phyloP scores from a whole-genome alignment of 2,797 vertebrate species.

The Cryptoblepharus egeriae region DNA sequence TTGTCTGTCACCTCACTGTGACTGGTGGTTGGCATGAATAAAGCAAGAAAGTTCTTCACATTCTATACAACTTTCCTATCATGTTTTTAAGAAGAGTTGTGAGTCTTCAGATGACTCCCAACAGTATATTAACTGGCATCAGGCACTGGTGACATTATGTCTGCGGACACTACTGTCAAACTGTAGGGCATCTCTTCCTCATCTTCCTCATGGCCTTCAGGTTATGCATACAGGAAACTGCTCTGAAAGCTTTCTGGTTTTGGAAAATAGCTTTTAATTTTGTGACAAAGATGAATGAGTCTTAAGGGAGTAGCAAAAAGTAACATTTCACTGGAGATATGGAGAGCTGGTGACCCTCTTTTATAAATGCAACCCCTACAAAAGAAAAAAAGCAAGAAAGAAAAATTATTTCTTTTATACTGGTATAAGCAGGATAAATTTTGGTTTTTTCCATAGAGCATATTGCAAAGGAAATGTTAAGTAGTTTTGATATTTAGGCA shows the following conservation, averaged over 20 bases:
- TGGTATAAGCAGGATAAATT: conserved; percentile 70
- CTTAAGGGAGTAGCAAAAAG: conserved; percentile 74
- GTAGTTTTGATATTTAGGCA: conserved; percentile 84
- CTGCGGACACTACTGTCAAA: conserved; percentile 55
- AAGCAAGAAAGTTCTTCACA: conserved; percentile 30
- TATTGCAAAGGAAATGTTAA: conserved; percentile 83
- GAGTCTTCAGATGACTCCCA: conserved; percentile 42
- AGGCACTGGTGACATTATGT: conserved; percentile 72
- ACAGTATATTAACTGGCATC: conserved; percentile 54
- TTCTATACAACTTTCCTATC: conserved; percentile 83
- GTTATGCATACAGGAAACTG: conserved; percentile 78
- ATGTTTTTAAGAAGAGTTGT: conserved; percentile 10
- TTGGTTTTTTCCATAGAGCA: conserved; percentile 83
- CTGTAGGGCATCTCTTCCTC: conserved; percentile 72
- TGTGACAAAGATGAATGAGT: conserved; percentile 74
- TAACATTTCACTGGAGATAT: conserved; percentile 70
- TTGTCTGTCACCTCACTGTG: conserved; percentile 17
- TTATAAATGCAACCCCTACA: conserved; percentile 62
- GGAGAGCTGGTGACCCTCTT: conserved; percentile 73
- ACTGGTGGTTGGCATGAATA: conserved; percentile 21
- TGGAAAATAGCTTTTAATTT: conserved; percentile 75
- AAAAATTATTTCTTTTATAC: conserved; percentile 66
- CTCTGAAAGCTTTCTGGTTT: conserved; percentile 72
- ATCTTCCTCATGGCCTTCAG: conserved; percentile 75
- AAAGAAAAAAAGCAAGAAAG: conserved; percentile 62